Evolutionary conservation across 2,888 invertebrate species (phyloP), one percentile per base, ranked within the genome.

Genomic region (Mythimna lalbum): DNA sequence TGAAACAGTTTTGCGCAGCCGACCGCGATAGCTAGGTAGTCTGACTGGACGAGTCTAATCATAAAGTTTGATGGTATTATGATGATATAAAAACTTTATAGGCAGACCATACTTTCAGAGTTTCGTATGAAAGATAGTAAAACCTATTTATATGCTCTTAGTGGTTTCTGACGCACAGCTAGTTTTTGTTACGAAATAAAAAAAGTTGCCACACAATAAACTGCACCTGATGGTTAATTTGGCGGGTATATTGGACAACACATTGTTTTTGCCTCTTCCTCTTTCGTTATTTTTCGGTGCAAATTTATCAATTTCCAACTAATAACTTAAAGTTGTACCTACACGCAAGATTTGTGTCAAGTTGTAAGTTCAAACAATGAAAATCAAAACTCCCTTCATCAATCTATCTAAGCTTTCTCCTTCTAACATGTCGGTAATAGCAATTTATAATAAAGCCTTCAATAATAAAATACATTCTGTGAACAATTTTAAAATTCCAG

Each of bases 31-130:
- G 33, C 36, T 21, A 57, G 57, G 36, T 49, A 64, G 76, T 70
- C 74, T 74, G 63, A 52, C 80, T 85, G 86, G 79, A 64, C 76
- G 75, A 78, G 76, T 80, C 84, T 82, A 82, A 86, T 88, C 87
- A 86, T 86, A 88, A 88, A 87, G 73, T 84, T 88, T 87, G 80
- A 86, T 86, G 81, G 78, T 69, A 76, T 82, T 86, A 87, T 88
- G 87, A 86, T 85, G 78, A 86, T 78, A 86, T 88, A 86, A 87
- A 85, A 88, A 82, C 80, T 87, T 88, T 86, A 88, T 86, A 81
- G 80, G 81, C 75, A 77, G 69, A 75, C 78, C 77, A 78, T 82
- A 79, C 81, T 84, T 83, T 66, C 67, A 80, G 69, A 57, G 79
- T 75, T 81, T 75, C 69, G 47, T 80, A 76, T 73, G 74, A 78